A percentile compares a stretch with the other conserved stretches of the same genome.
phyloP scores from a whole-genome alignment of 2,888 invertebrate species.

The Dysmachus trigonus region DNA sequence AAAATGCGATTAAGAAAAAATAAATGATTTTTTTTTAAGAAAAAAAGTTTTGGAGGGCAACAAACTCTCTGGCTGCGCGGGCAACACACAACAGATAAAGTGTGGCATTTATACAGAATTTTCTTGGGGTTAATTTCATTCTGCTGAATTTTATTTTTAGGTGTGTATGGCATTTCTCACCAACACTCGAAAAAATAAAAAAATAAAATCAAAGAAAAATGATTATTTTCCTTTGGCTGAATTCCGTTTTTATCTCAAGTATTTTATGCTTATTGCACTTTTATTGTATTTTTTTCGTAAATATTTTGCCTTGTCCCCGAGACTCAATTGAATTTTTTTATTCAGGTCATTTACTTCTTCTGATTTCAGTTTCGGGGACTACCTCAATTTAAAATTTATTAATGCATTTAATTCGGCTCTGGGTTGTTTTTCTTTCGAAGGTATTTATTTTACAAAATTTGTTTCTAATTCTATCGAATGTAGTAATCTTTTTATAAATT shows the following conservation, averaged over 20 bases:
- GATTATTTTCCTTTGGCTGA: background rate
- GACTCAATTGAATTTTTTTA: background rate
- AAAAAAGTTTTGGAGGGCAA: slow-evolving; percentile 13
- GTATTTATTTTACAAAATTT: no score
- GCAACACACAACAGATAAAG: background rate
- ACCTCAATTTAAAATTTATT: no score
- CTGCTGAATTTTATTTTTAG: slow-evolving; percentile 3
- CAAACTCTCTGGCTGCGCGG: background rate
- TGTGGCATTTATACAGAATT: background rate
- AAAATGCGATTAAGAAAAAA: background rate
- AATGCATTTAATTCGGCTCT: no score
- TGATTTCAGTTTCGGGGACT: no score
- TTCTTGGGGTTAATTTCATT: background rate
- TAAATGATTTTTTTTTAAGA: no score
- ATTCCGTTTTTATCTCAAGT: background rate
- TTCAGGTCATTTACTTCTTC: background rate
- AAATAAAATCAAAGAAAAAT: no score
- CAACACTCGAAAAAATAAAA: background rate
- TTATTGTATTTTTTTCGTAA: background rate
- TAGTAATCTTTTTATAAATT: no score
- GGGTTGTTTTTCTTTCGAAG: no score
- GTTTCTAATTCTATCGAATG: no score
- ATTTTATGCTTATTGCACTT: background rate
- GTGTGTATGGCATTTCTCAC: background rate
- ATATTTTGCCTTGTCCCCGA: no score